These are phyloP conservation scores for Hypanus sabinus DNA, from an alignment of 2,113 vertebrate genomes.

Conservation along the genomic window DNA sequence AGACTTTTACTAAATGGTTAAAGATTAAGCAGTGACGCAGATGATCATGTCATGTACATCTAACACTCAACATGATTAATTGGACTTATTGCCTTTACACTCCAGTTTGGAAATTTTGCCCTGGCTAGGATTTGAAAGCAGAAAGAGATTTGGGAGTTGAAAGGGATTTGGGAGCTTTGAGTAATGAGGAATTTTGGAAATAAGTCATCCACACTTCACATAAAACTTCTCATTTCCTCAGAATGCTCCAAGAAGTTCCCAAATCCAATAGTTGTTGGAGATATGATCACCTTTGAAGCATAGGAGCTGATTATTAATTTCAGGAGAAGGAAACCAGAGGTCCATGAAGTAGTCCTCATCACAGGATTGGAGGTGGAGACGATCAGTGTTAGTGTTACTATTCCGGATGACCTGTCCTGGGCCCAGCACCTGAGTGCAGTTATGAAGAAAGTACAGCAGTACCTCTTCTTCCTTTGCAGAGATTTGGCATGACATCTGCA, in stretches of 20 bases:
- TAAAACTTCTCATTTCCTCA: background rate
- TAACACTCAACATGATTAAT: too few relatives aligned
- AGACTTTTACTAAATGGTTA: background rate
- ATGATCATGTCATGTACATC: background rate
- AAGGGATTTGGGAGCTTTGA: background rate
- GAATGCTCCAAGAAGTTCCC: background rate
- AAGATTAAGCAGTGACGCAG: background rate
- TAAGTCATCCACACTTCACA: background rate
- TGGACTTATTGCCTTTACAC: background rate
- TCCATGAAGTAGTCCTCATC: too few relatives aligned
- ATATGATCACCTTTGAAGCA: too few relatives aligned
- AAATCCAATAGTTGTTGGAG: background rate
- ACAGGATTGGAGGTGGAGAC: too few relatives aligned
- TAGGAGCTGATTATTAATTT: too few relatives aligned
- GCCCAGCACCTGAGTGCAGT: too few relatives aligned
- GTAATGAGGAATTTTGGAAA: background rate
- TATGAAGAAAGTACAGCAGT: too few relatives aligned
- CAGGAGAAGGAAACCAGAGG: too few relatives aligned
- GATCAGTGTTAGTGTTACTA: too few relatives aligned
- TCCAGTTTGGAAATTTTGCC: background rate
- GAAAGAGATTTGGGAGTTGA: background rate
- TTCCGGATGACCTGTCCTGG: too few relatives aligned
- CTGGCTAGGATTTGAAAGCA: background rate
- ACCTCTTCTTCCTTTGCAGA: too few relatives aligned
- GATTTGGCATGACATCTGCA: too few relatives aligned